Evolutionary conservation across 2,113 vertebrate species (phyloP).

Genomic region (Mesoclemmys tuberculata): DNA sequence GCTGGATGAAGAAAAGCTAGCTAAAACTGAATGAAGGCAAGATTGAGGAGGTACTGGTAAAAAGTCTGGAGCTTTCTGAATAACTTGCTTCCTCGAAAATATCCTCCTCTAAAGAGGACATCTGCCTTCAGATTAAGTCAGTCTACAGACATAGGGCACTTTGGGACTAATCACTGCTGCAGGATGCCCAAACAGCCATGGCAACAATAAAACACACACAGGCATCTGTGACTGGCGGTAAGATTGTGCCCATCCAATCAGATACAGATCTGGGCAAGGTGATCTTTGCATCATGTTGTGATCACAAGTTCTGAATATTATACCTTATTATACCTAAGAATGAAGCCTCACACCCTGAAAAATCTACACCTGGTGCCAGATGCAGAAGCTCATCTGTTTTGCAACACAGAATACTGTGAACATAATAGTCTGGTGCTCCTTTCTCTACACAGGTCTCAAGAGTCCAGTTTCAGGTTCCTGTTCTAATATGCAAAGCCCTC

Average conservation of each 20-base stretch:
- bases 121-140: not conserved
- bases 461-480: not conserved
- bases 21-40: not conserved
- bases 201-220: not conserved
- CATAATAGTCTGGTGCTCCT: too few species aligned
- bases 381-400: not conserved
- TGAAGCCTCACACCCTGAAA: not conserved
- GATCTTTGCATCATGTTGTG: too few species aligned
- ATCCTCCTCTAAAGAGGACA: not conserved
- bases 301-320: not conserved
- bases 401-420: not conserved
- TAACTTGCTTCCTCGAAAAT: not conserved
- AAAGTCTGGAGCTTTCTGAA: not conserved
- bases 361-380: not conserved
- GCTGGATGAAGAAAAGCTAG: not conserved
- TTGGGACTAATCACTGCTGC: not conserved
- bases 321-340: not conserved
- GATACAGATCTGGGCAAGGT: too few species aligned
- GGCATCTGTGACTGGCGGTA: fast-evolving
- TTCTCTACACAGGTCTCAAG: not conserved
- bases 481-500: not conserved
- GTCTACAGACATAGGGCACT: not conserved
- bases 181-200: not conserved
- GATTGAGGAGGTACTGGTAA: not conserved
- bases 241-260: too few species aligned